Conservation (phyloP, 2,797 vertebrate species). For the Notolepis coatsorum region DNA sequence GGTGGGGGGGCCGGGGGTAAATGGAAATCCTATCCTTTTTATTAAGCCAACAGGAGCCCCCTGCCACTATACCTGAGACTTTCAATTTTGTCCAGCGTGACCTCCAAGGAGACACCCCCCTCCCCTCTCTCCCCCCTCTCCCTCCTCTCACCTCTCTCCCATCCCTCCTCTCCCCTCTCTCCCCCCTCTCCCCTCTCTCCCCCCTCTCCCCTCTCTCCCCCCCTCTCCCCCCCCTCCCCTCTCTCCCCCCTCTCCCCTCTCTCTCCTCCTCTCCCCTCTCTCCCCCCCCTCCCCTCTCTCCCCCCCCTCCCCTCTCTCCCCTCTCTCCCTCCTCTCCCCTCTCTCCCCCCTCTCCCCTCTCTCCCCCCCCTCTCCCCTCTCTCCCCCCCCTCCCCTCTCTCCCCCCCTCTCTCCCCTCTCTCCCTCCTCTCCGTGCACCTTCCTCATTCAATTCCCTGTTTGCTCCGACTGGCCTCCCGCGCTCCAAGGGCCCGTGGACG, state of each 20-base stretch:
- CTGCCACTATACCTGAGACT: constrained; percentile 91
- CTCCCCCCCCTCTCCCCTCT: constrained; percentile 31
- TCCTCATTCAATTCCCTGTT: constrained; percentile 76
- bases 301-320: not conserved
- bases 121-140: constrained; percentile 40
- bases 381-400: too few species aligned
- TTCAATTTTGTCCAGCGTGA: constrained; percentile 87
- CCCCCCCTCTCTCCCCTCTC: constrained; percentile 1
- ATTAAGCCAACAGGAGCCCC: constrained; percentile 87
- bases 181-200: not conserved
- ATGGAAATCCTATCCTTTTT: constrained; percentile 97
- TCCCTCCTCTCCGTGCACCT: constrained; percentile 23
- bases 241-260: constrained; percentile 1
- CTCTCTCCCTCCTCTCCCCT: not conserved
- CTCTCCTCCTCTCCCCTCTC: constrained; percentile 5
- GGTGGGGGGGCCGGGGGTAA: constrained; percentile 85
- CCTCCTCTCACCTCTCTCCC: not conserved
- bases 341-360: constrained; percentile 45
- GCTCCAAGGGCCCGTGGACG: too few species aligned
- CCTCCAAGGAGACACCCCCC: constrained; percentile 73
- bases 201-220: constrained; percentile 12
- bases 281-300: not conserved
- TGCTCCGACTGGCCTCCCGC: constrained; percentile 82
- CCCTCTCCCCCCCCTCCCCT: constrained; percentile 8
- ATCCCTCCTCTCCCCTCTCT: too few species aligned